Evolutionary conservation across 92 coral and sea anemone species (phyloP).

Genomic region (Porites divaricata): DNA sequence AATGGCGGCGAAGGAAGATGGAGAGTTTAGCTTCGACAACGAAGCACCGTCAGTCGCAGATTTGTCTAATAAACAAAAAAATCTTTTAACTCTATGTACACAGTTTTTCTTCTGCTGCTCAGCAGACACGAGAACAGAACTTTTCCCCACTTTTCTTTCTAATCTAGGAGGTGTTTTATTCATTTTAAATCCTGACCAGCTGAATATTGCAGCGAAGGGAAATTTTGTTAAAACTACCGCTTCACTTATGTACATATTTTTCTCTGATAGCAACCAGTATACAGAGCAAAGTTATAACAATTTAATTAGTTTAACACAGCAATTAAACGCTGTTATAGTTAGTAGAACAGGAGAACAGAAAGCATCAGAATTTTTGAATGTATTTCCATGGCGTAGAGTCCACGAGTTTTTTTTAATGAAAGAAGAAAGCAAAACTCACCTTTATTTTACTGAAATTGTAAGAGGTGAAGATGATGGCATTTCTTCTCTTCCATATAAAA

Average conservation of each 20-base stretch:
- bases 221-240: background rate
- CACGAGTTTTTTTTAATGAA: constrained; percentile 1
- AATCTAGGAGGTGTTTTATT: background rate
- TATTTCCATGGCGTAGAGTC: background rate
- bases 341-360: constrained; percentile 19
- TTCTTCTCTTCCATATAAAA: background rate
- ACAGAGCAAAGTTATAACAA: background rate
- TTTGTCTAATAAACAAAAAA: no score
- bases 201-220: constrained; percentile 1
- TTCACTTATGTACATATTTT: background rate
- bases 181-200: background rate
- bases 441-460: background rate
- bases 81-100: background rate
- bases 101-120: background rate
- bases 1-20: background rate
- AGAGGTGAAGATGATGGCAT: no score
- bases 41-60: no score
- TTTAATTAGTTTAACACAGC: background rate
- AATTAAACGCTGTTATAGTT: background rate
- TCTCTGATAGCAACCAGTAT: background rate
- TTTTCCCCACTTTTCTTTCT: background rate
- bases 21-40: no score
- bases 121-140: background rate
- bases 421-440: background rate
- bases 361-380: constrained; percentile 11